A percentile compares a stretch with the other conserved stretches of the same genome.
Evolutionary conservation across 2,797 vertebrate genomes (phyloP).

Genomic region (Bovichtus variegatus): DNA sequence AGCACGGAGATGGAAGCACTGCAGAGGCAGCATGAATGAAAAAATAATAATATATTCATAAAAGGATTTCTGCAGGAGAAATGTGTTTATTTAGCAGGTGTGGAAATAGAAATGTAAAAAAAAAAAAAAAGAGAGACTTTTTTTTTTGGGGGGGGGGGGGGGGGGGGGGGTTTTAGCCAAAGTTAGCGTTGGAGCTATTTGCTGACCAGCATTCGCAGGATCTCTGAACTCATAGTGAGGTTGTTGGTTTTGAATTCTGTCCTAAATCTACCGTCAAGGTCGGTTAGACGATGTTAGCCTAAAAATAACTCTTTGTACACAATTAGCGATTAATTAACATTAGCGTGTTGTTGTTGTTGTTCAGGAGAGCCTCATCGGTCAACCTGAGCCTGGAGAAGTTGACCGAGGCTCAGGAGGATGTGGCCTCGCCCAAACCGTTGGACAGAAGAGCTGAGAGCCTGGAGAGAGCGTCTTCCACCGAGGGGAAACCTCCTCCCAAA

Average conservation of each 20-base stretch:
- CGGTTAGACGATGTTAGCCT: background rate
- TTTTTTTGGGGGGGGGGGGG: too few species aligned
- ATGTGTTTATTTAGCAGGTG: slow-evolving; percentile 2
- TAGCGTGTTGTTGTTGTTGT: background rate
- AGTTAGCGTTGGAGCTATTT: background rate
- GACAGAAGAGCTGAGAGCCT: background rate
- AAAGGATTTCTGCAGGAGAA: background rate
- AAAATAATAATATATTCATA: background rate
- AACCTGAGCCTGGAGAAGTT: slow-evolving; percentile 62
- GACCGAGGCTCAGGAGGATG: slow-evolving; percentile 26
- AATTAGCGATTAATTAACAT: background rate
- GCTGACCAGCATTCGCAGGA: background rate
- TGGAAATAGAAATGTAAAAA: background rate
- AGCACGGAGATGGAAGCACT: background rate
- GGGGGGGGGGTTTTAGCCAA: too few species aligned
- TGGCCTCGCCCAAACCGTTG: accelerated
- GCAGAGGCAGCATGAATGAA: background rate
- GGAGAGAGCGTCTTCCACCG: slow-evolving; percentile 39
- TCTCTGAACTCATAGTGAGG: too few species aligned
- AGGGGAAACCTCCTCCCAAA: slow-evolving; percentile 77
- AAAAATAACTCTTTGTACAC: background rate
- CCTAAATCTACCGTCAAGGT: too few species aligned
- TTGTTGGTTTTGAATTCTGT: too few species aligned
- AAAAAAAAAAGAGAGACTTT: too few species aligned
- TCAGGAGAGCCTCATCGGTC: slow-evolving; percentile 57